Conservation (phyloP, 2,113 vertebrate species). For the Nesoenas mayeri region DNA sequence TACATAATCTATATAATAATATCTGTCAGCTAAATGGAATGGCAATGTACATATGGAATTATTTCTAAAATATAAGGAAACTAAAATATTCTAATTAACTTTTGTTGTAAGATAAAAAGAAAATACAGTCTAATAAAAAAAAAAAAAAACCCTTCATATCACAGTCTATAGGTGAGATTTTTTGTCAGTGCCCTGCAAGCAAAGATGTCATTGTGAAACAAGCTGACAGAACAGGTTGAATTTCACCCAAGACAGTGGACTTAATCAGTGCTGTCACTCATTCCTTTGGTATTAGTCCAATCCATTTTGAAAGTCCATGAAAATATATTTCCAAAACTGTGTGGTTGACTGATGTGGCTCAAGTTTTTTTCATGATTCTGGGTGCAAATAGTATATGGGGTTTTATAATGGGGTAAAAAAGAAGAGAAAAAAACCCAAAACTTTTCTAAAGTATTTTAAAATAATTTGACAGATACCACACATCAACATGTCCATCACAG, state of each 20-base stretch:
- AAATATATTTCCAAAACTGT: neutral
- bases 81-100: neutral
- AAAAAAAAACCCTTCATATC: neutral
- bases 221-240: neutral
- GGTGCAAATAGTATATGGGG: neutral
- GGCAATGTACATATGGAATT: neutral
- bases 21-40: neutral
- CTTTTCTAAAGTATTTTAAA: neutral
- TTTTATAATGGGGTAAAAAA: neutral
- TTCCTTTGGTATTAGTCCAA: neutral
- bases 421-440: neutral
- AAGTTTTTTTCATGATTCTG: neutral
- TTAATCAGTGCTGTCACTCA: neutral
- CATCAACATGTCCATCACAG: neutral
- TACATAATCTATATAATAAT: neutral
- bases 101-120: neutral
- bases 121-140: neutral
- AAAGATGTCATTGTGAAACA: neutral
- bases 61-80: neutral
- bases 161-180: neutral
- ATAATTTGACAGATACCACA: neutral
- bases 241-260: neutral
- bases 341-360: neutral
- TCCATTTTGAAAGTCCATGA: neutral
- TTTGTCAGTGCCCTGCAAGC: neutral